Conservation (phyloP, 2,888 invertebrate species). For the Caenorhabditis doughertyi region DNA sequence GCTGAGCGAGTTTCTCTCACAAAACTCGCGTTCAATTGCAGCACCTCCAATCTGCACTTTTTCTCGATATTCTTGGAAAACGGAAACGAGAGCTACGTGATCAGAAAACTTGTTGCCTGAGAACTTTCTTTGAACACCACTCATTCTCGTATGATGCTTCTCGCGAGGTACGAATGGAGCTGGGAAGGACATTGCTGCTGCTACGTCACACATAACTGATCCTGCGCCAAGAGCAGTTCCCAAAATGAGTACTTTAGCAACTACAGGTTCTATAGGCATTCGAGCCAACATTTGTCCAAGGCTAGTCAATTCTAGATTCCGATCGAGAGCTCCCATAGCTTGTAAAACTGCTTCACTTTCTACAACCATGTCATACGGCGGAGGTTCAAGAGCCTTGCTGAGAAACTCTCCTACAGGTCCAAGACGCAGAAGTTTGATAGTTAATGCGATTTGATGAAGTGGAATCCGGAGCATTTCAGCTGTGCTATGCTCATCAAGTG, state of each 20-base stretch:
- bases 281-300: slow-evolving; percentile 94
- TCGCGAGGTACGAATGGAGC: slow-evolving; percentile 90
- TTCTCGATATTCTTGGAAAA: slow-evolving; percentile 82
- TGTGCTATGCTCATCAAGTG: slow-evolving; percentile 89
- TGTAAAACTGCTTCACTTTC: slow-evolving; percentile 92
- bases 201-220: slow-evolving; percentile 94
- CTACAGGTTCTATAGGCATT: slow-evolving; percentile 94
- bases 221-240: slow-evolving; percentile 93
- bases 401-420: slow-evolving; percentile 96
- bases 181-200: slow-evolving; percentile 95
- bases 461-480: slow-evolving; percentile 99
- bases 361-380: slow-evolving; percentile 97
- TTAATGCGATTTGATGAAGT: slow-evolving; percentile 93
- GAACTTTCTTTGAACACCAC: slow-evolving; percentile 87
- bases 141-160: slow-evolving; percentile 87
- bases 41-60: slow-evolving; percentile 84
- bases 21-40: slow-evolving; percentile 88
- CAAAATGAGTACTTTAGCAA: slow-evolving; percentile 97
- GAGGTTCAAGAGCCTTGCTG: slow-evolving; percentile 94
- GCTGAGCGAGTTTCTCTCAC: slow-evolving; percentile 93
- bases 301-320: slow-evolving; percentile 92
- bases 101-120: slow-evolving; percentile 93
- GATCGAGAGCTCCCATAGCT: slow-evolving; percentile 88
- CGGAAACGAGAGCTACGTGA: slow-evolving; percentile 90
- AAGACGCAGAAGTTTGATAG: slow-evolving; percentile 92